Evolutionary conservation across 2,113 vertebrate genomes (phyloP).

Genomic region (Sminthopsis crassicaudata): DNA sequence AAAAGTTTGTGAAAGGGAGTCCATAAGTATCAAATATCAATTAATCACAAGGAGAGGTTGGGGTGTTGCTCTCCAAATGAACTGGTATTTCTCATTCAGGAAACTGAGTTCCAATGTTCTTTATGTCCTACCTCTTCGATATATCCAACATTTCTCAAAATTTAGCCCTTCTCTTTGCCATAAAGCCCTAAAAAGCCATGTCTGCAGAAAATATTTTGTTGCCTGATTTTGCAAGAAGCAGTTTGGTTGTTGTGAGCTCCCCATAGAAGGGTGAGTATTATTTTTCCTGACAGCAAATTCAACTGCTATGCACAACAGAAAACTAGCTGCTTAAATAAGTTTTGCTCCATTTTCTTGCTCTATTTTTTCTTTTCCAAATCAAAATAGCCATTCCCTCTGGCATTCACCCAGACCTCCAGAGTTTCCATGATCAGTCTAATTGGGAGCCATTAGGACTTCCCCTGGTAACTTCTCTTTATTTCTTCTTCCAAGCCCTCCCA

Average conservation of each 20-base stretch:
- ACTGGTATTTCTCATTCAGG: neutral
- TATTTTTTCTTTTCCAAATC: constrained; percentile 65
- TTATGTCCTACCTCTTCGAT: neutral
- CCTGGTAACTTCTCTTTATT: constrained; percentile 54
- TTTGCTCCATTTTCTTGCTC: constrained; percentile 55
- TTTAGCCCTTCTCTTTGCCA: neutral
- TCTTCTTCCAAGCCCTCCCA: constrained; percentile 43
- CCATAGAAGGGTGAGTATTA: constrained; percentile 40
- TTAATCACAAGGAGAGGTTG: neutral
- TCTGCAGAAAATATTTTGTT: constrained; percentile 4
- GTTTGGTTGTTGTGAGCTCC: constrained; percentile 29
- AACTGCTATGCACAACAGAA: constrained; percentile 51
- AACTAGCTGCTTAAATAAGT: constrained; percentile 65
- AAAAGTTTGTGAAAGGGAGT: neutral
- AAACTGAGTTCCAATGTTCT: neutral
- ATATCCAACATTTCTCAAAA: neutral
- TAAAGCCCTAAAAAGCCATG: neutral
- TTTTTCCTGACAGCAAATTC: constrained; percentile 65
- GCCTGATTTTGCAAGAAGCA: neutral
- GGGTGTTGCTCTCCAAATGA: neutral
- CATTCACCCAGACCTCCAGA: constrained; percentile 54
- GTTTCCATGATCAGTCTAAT: constrained; percentile 69
- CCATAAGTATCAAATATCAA: neutral
- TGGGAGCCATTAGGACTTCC: constrained; percentile 67
- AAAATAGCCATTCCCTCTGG: constrained; percentile 62